phyloP scores from a whole-genome alignment of 2,888 invertebrate species.

The Orthosia gothica region DNA sequence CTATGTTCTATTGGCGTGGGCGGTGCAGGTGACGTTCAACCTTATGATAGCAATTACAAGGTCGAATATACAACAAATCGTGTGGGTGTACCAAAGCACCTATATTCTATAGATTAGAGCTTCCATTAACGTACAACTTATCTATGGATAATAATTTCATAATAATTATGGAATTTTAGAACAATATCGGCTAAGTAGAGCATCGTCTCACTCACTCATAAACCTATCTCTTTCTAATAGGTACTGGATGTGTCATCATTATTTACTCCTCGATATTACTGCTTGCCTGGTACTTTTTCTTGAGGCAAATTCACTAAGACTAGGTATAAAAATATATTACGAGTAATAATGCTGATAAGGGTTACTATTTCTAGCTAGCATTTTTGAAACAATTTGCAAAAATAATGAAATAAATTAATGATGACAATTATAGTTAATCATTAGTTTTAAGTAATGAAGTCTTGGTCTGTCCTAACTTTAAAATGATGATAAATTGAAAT shows the following conservation, averaged over 20 bases:
- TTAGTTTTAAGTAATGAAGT: no score
- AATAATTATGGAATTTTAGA: background rate
- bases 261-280: background rate
- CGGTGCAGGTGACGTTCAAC: background rate
- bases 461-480: no score
- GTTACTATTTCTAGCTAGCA: background rate
- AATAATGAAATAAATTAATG: no score
- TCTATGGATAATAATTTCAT: background rate
- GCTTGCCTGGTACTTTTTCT: background rate
- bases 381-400: background rate
- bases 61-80: background rate
- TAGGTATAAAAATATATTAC: background rate
- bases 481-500: no score
- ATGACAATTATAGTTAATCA: background rate
- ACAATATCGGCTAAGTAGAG: background rate
- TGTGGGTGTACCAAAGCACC: background rate
- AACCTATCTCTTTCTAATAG: no score
- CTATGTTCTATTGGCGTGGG: background rate
- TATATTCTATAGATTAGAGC: background rate
- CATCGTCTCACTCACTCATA: background rate
- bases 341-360: background rate
- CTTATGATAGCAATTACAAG: background rate
- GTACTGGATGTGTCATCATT: background rate
- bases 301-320: background rate
- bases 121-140: background rate